These are phyloP conservation scores for Himalopsyche kuldschensis DNA, from an alignment of 2,888 invertebrate species.

Conservation along the genomic window DNA sequence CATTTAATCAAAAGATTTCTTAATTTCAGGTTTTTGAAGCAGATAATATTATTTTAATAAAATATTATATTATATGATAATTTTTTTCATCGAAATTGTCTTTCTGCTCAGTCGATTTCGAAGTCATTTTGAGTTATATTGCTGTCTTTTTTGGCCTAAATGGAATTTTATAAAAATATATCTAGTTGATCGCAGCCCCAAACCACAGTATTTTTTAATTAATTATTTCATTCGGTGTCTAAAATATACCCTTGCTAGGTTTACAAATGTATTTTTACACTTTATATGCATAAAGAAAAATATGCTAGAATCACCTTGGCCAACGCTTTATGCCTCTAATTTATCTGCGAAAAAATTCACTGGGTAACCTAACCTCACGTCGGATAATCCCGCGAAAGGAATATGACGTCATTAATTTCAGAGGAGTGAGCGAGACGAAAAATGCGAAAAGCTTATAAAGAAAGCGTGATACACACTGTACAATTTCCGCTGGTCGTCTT, in stretches of 20 bases:
- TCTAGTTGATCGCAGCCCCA: too few relatives aligned
- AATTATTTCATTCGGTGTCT: not conserved
- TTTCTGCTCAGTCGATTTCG: too few relatives aligned
- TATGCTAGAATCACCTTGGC: not conserved
- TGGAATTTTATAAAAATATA: too few relatives aligned
- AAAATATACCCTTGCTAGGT: not conserved
- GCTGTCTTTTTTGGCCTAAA: too few relatives aligned
- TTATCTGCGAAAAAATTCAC: not conserved
- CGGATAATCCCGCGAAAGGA: not conserved
- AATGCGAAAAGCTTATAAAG: not conserved
- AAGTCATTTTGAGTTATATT: too few relatives aligned
- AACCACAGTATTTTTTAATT: too few relatives aligned
- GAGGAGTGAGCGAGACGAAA: not conserved
- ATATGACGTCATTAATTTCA: not conserved
- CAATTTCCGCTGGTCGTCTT: slow-evolving; percentile 5
- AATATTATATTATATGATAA: too few relatives aligned
- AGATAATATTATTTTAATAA: too few relatives aligned
- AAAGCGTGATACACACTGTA: not conserved
- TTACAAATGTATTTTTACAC: not conserved
- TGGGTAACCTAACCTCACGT: not conserved
- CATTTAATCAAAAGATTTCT: too few relatives aligned
- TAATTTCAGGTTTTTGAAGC: too few relatives aligned
- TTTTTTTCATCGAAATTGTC: too few relatives aligned
- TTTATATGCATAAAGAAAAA: not conserved
- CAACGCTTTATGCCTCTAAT: not conserved